Base-by-base conservation (phyloP, 1,140 invertebrate species). In the Thaumatotibia leucotreta region DNA sequence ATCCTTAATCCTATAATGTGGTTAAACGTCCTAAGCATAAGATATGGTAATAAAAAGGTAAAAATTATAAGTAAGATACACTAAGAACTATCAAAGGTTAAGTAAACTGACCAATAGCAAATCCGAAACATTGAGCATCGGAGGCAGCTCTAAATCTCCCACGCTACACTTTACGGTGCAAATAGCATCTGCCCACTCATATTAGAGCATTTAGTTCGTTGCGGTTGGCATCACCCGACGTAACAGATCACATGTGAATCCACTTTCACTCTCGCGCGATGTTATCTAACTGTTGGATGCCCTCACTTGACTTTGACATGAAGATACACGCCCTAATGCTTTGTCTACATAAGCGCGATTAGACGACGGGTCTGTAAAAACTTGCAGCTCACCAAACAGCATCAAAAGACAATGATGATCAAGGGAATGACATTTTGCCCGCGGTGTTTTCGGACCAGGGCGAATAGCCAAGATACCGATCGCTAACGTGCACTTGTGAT, bases 201-300 rank as follows among this genome's bases (percentile, higher is more conserved):
- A 54, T 54, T 39, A 39, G 35, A 45, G 39, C 39, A 45, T 45
- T 45, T 63, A 61, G 67, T 63, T 62, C 68, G 68, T 70, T 63
- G 68, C 35, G 62, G 52, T 73, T 74, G 69, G 69, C 66, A 68
- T 72, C 69, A 74, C 70, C 23, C 24, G 33, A 20, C 20, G 67
- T 73, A 73, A 66, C 74, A 65, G 72, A 74, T 74, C 76, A 80
- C 80, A 85, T 83, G 83, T 84, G 83, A 82, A 81, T 78, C 77
- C 50, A 84, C 84, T 87, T 87, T 87, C 84, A 84, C 84, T 85
- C 82, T 87, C 80, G 75, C 67, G 63, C 65, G 80, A 85, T 83
- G 74, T 87, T 87, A 85, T 84, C 83, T 84, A 82, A 75, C 70
- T 65, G 77, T 69, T 74, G 61, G 22, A 61, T 61, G 61, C 68